Evolutionary conservation across 2,888 invertebrate genomes (phyloP), one percentile per base, ranked within the genome.

Genomic region (Oscheius sp.): DNA sequence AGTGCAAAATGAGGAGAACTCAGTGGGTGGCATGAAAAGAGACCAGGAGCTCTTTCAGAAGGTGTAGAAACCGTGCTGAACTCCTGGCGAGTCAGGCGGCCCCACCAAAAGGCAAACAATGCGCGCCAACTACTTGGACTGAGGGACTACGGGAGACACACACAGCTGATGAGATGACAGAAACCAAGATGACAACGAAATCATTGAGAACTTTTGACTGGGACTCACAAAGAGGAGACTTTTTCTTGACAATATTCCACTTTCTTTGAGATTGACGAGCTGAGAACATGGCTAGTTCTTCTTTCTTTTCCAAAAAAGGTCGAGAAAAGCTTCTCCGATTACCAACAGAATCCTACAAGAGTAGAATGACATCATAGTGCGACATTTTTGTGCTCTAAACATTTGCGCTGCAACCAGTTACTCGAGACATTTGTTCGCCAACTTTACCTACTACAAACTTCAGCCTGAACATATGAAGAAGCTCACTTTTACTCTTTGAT

Each of bases 71-170:
- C 27, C n/a, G 59, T 27, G 45, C 43, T 61, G 61, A 61, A 61
- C 61, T 61, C 61, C 21, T 55, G 55, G 55, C 55, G 61, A 61
- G 61, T 61, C 61, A 61, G 61, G 61, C 61, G 43, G 61, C 61
- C 59, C 25, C 35, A 41, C 61, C 61, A 61, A 61, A 61, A 61
- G n/a, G 13, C 61, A 61, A 61, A 61, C 23, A 61, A 61, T 61
- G 61, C 61, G 61, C 61, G 61, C 43, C 61, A 61, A 61, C 61
- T 61, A 61, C 61, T 61, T 29, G 58, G 58, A 16, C 58, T 23
- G 29, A 13, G 58, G n/a, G 58, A 29, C 27, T 29, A 61, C 61
- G 43, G 61, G 27, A 41, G 7, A 27, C 58, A 58, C 58, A 29
- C 29, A 58, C 58, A 58, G 29, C 58, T 58, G 58, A 58, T 58